A percentile compares a stretch with the other conserved stretches of the same genome.
Conservation (phyloP, 2,113 vertebrate genomes). For the Leuciscus idus region DNA sequence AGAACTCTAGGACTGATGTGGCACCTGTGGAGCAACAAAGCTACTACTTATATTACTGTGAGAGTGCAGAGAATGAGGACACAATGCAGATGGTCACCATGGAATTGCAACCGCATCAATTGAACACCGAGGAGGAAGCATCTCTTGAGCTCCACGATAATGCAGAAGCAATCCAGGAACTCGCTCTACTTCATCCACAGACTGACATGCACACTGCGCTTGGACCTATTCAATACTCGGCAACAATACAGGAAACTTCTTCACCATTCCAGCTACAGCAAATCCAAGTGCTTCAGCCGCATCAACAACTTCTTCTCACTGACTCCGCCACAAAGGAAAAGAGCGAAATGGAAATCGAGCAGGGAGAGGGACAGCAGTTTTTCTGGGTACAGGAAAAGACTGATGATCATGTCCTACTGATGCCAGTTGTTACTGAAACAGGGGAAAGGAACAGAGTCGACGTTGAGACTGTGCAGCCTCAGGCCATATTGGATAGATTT, state of each 20-base stretch:
- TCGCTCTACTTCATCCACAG: slow-evolving; percentile 47
- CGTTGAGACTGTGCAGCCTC: slow-evolving; percentile 39
- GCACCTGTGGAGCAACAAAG: slow-evolving; percentile 15
- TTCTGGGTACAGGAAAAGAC: slow-evolving; percentile 61
- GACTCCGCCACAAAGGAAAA: slow-evolving; percentile 25
- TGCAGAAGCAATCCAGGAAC: slow-evolving; percentile 4
- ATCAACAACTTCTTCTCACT: slow-evolving; percentile 22
- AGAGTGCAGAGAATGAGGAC: slow-evolving; percentile 4
- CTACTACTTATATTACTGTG: slow-evolving; percentile 38
- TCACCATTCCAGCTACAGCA: slow-evolving; percentile 41
- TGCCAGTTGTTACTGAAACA: slow-evolving; percentile 51
- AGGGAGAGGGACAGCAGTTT: slow-evolving; percentile 56
- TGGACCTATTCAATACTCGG: slow-evolving; percentile 32
- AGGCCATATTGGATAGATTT: slow-evolving; percentile 48
- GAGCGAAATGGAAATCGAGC: not conserved
- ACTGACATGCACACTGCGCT: slow-evolving; percentile 20
- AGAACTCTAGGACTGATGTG: not conserved
- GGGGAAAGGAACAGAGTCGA: not conserved
- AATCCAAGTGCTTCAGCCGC: slow-evolving; percentile 50
- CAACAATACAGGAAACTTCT: slow-evolving; percentile 29
- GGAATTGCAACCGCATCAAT: not conserved
- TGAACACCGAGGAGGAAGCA: slow-evolving; percentile 6
- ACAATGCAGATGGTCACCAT: slow-evolving; percentile 45
- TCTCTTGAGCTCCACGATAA: not conserved
- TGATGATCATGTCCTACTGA: slow-evolving; percentile 63